Evolutionary conservation across 2,888 invertebrate species (phyloP).

Genomic region (Hypselothyrea guttata): DNA sequence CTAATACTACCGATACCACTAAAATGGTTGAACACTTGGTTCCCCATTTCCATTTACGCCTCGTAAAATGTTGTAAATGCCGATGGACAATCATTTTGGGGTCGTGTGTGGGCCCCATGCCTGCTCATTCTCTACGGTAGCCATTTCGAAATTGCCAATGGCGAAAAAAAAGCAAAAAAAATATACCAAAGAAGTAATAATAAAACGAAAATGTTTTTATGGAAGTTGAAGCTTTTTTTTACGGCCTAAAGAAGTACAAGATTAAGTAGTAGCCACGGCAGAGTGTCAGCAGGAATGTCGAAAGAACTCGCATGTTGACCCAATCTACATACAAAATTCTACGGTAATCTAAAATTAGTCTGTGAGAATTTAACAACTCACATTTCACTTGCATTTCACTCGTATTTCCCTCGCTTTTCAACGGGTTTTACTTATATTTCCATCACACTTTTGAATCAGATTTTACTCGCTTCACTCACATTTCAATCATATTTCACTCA

Average conservation of each 20-base stretch:
- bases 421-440: no score
- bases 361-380: slow-evolving; percentile 68
- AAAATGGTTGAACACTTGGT: no score
- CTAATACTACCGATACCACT: neutral
- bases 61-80: slow-evolving; percentile 58
- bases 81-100: slow-evolving; percentile 28
- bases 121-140: slow-evolving; percentile 56
- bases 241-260: slow-evolving; percentile 28
- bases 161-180: slow-evolving; percentile 20
- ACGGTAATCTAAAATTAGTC: slow-evolving; percentile 57
- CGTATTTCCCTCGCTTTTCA: slow-evolving; percentile 1
- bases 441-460: no score
- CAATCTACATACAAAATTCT: slow-evolving; percentile 66
- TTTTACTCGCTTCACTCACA: no score
- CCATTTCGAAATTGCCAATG: slow-evolving; percentile 28
- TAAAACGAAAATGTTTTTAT: slow-evolving; percentile 33
- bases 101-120: slow-evolving; percentile 26
- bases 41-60: slow-evolving; percentile 22
- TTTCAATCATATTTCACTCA: no score
- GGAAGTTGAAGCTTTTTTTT: slow-evolving; percentile 38
- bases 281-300: slow-evolving; percentile 4
- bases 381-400: slow-evolving; percentile 21
- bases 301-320: slow-evolving; percentile 36
- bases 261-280: neutral
- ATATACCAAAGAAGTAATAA: neutral